Conservation (phyloP, 2,797 vertebrate species). For the Hozukius guyotensis region DNA sequence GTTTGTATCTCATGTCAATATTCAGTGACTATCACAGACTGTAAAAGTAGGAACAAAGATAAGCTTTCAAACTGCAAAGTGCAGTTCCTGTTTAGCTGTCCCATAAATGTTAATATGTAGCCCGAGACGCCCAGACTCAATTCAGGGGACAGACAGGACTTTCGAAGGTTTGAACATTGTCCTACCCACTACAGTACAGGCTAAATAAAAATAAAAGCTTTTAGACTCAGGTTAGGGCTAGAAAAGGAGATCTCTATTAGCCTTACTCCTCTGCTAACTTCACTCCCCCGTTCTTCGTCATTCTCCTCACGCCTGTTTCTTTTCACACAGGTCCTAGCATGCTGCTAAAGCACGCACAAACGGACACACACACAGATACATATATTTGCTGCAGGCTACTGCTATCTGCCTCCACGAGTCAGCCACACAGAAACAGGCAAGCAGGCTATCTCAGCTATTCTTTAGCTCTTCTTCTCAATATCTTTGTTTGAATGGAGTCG, state of each 20-base stretch:
- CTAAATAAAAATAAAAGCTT: neutral
- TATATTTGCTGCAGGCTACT: constrained; percentile 60
- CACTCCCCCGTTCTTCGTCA: neutral
- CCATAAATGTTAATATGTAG: constrained; percentile 51
- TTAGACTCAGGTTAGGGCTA: neutral
- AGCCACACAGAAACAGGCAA: constrained; percentile 50
- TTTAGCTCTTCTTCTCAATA: constrained; percentile 16
- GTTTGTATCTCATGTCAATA: neutral
- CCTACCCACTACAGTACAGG: neutral
- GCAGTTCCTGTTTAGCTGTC: neutral
- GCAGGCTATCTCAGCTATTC: constrained; percentile 36
- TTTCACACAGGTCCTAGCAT: constrained; percentile 64
- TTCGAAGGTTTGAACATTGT: neutral
- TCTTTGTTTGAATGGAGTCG: constrained; percentile 35
- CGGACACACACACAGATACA: constrained; percentile 22
- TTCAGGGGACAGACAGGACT: neutral
- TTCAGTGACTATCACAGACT: neutral
- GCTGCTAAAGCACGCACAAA: constrained; percentile 36
- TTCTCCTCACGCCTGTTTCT: constrained; percentile 29
- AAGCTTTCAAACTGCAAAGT: constrained; percentile 21
- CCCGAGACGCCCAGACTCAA: neutral
- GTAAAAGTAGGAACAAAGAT: constrained; percentile 7
- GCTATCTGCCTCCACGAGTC: constrained; percentile 55
- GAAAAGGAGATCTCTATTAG: neutral
- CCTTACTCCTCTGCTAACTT: constrained; percentile 17